These are phyloP conservation scores for Corapipo altera DNA, from an alignment of 2,113 vertebrate genomes.

Conservation along the genomic window DNA sequence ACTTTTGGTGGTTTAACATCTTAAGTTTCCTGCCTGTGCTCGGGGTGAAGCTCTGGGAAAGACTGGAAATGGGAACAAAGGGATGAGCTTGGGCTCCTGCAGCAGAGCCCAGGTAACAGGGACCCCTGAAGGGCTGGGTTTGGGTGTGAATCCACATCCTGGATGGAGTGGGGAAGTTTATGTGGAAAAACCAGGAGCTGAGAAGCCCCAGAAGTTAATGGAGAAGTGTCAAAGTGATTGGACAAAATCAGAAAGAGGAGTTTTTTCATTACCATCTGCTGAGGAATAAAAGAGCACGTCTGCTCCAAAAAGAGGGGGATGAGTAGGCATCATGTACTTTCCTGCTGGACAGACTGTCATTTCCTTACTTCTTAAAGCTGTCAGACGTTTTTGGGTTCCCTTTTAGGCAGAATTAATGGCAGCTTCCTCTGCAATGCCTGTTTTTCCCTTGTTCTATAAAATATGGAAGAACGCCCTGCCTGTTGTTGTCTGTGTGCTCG, in stretches of 20 bases:
- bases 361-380: not conserved
- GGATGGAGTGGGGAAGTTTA: fast-evolving
- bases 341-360: fast-evolving
- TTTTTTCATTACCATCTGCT: not conserved
- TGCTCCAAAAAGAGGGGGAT: not conserved
- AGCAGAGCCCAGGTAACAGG: not conserved
- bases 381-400: not conserved
- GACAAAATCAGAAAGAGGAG: not conserved
- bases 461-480: not conserved
- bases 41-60: not conserved
- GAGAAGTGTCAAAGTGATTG: not conserved
- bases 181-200: not conserved
- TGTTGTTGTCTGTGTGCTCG: not conserved
- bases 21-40: not conserved
- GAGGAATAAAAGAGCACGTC: not conserved
- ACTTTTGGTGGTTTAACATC: not conserved
- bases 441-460: not conserved
- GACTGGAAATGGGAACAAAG: not conserved
- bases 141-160: not conserved
- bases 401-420: not conserved
- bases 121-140: too few species aligned
- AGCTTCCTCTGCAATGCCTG: not conserved
- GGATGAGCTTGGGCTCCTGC: fast-evolving
- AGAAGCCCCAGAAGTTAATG: not conserved
- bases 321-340: fast-evolving